Conservation (phyloP, 2,113 vertebrate species). For the Tapirus terrestris region DNA sequence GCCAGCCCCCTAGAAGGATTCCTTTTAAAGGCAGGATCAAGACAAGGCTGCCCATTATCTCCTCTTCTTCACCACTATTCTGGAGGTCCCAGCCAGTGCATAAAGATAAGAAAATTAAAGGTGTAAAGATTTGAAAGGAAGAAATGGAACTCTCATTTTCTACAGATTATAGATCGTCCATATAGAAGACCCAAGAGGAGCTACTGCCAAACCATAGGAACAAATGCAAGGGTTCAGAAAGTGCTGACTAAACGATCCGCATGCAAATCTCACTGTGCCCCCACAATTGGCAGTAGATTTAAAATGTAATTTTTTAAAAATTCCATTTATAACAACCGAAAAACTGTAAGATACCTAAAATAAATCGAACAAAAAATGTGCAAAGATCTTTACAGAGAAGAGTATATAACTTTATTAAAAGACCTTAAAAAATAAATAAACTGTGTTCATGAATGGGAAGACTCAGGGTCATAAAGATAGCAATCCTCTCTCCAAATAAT, state of each 20-base stretch:
- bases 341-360: not conserved
- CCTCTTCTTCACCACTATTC: not conserved
- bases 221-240: not conserved
- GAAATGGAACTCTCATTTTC: not conserved
- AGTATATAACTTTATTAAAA: not conserved
- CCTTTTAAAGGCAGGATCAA: not conserved
- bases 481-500: not conserved
- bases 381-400: not conserved
- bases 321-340: not conserved
- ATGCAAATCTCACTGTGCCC: not conserved
- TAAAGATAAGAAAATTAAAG: not conserved
- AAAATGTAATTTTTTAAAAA: not conserved
- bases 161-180: not conserved
- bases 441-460: not conserved
- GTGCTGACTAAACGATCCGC: not conserved
- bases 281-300: not conserved
- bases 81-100: not conserved
- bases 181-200: not conserved
- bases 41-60: not conserved
- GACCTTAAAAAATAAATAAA: not conserved
- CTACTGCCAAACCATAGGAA: not conserved
- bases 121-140: not conserved
- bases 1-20: not conserved
- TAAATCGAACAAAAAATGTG: not conserved
- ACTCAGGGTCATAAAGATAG: not conserved